Evolutionary conservation across 1,140 invertebrate species (phyloP), one percentile per base, ranked within the genome.

Genomic region (Nixonia krombeini): DNA sequence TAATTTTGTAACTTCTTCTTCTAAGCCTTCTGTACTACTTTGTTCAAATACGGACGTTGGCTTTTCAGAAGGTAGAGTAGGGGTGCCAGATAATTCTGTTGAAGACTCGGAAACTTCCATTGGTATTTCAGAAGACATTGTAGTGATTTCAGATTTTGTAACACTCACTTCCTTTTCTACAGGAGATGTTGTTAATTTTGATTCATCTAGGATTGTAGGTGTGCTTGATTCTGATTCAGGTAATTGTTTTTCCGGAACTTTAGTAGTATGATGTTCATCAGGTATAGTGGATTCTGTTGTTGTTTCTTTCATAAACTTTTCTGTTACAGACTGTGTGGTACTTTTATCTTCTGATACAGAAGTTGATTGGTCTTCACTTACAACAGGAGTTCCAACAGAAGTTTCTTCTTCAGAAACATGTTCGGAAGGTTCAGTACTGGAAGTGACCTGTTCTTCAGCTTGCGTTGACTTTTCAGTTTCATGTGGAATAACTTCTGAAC

Each of bases 351-450:
- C 10, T 38, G 53, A 35, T 31, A 4, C n/a, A 8, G 15, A 25
- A 12, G 44, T 44, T 21, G 28, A 9, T 31, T 45, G 18, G 28
- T 29, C 45, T 61, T 72, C 71, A 8, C 38, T 52, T 8, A 18
- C 13, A 29, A 15, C 16, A 44, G 74, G 13, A 31, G 13, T 55
- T 62, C 57, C 55, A 35, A 61, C 59, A 25, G 45, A 51, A 8
- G 28, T 40, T 28, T 70, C 57, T 38, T 59, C 45, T 26, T 65
- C 67, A 12, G 33, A 12, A 25, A 17, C 16, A 8, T 42, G 18
- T 38, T 71, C 62, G 8, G 55, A 33, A 25, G 40, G 5, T 28
- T 38, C 50, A 26, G 52, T 51, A 35, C 15, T 13, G 52, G 9
- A 25, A 51, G 58, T 0, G 73, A 50, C 37, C 25, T 57, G 57